Conservation (phyloP, 2,797 vertebrate genomes). For the Xiphophorus birchmanni region DNA sequence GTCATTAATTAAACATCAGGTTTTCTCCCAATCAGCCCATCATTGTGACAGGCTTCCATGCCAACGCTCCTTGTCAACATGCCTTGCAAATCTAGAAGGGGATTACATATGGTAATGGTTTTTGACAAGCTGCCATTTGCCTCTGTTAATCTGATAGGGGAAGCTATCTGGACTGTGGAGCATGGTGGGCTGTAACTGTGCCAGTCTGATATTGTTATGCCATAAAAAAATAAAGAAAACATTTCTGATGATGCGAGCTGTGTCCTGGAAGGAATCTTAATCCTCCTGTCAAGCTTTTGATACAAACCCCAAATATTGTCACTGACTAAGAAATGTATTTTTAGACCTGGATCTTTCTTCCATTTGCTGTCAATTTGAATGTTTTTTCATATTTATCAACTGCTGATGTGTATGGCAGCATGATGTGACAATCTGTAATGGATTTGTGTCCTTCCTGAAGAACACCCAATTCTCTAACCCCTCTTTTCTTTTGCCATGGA, state of each 20-base stretch:
- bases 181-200: constrained; percentile 61
- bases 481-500: background rate
- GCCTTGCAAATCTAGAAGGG: constrained; percentile 70
- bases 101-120: constrained; percentile 77
- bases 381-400: constrained; percentile 36
- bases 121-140: constrained; percentile 78
- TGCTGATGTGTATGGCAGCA: constrained; percentile 21
- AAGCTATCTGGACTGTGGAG: constrained; percentile 72
- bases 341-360: constrained; percentile 48
- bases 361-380: constrained; percentile 56
- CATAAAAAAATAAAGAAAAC: constrained; percentile 50
- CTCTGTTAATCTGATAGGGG: constrained; percentile 77
- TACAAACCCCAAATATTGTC: constrained; percentile 61
- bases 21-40: constrained; percentile 62
- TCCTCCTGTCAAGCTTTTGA: constrained; percentile 71
- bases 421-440: constrained; percentile 18
- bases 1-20: constrained; percentile 93
- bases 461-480: background rate
- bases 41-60: constrained; percentile 66
- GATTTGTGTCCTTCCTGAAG: constrained; percentile 55
- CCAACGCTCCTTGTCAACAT: constrained; percentile 70
- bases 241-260: constrained; percentile 64
- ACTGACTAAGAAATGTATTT: constrained; percentile 59
- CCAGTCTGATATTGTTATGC: constrained; percentile 70
- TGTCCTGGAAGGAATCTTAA: constrained; percentile 73